phyloP scores from a whole-genome alignment of 2,113 vertebrate species.

The Rhizomys pruinosus region DNA sequence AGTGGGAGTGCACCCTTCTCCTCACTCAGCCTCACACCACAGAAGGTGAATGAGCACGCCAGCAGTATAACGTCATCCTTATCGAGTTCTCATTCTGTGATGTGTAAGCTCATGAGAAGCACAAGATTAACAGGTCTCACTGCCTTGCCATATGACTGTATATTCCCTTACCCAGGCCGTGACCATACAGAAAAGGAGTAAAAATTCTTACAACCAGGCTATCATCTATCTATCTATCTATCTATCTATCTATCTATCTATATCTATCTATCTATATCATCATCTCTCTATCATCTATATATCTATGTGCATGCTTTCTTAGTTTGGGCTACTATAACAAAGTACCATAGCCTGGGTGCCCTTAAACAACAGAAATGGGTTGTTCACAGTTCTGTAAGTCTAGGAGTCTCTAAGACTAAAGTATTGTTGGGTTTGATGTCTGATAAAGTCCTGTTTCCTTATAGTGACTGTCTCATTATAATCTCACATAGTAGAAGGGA shows the following conservation, averaged over 20 bases:
- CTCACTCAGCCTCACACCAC: neutral
- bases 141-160: neutral
- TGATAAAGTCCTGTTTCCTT: neutral
- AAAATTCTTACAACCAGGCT: neutral
- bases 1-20: neutral
- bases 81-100: neutral
- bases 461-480: neutral
- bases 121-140: neutral
- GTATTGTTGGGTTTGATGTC: neutral
- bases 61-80: neutral
- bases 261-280: neutral
- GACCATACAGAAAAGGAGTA: neutral
- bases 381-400: too few relatives aligned
- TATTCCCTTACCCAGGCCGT: neutral
- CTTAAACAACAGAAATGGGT: neutral
- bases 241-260: neutral
- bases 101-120: neutral
- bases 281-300: too few relatives aligned
- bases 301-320: neutral
- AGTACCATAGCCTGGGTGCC: neutral
- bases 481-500: neutral
- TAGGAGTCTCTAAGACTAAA: too few relatives aligned
- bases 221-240: neutral
- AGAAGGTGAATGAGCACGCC: neutral
- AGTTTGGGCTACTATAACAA: neutral